Conservation (phyloP, 2,113 vertebrate genomes). For the Lutjanus erythropterus region DNA sequence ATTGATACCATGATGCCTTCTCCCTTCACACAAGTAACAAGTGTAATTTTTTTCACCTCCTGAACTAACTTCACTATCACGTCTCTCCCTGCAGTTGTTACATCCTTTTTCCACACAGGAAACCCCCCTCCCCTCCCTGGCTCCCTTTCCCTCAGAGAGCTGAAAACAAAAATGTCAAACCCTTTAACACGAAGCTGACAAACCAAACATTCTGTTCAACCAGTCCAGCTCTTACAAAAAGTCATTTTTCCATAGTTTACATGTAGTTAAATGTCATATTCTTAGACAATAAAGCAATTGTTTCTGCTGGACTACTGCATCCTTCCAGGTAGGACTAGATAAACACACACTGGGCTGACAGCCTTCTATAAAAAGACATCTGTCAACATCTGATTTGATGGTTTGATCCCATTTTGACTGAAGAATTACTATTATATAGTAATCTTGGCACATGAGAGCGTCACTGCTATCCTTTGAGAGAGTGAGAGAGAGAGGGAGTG, state of each 20-base stretch:
- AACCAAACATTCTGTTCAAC: background rate
- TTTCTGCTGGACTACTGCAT: too few species aligned
- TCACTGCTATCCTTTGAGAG: too few species aligned
- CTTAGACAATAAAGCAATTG: background rate
- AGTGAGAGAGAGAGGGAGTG: too few species aligned
- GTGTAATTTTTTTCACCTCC: background rate
- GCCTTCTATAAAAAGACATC: background rate
- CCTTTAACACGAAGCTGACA: background rate
- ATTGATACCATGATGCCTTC: background rate
- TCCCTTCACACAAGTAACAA: background rate
- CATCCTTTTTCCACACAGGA: constrained; percentile 60
- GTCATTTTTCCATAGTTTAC: background rate
- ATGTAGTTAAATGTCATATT: background rate
- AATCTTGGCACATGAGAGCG: too few species aligned
- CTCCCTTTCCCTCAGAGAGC: constrained; percentile 3
- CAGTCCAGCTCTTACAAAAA: background rate
- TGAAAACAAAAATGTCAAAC: constrained; percentile 21
- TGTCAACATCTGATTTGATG: background rate
- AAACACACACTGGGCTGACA: background rate
- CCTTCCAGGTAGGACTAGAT: too few species aligned
- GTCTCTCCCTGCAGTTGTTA: constrained; percentile 21
- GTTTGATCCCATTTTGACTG: too few species aligned
- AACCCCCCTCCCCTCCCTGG: constrained; percentile 44
- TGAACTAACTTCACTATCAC: background rate
- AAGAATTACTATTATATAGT: background rate